These are phyloP conservation scores for Perizoma affinitatum DNA, from an alignment of 2,888 invertebrate genomes.

Conservation along the genomic window DNA sequence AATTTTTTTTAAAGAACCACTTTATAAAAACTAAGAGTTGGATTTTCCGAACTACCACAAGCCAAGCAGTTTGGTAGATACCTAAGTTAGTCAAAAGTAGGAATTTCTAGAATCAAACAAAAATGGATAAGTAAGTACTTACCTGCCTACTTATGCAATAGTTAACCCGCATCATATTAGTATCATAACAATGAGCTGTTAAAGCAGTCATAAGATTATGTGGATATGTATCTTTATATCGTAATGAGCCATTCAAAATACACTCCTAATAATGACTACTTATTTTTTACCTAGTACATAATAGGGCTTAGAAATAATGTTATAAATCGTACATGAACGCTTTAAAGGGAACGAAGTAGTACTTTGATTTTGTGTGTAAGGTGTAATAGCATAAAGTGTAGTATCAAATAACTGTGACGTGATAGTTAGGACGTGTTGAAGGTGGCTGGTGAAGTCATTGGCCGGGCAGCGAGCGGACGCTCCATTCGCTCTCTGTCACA, in stretches of 20 bases:
- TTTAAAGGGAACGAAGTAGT: slow-evolving; percentile 34
- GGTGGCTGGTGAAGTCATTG: slow-evolving; percentile 72
- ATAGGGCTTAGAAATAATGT: slow-evolving; percentile 61
- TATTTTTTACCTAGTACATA: slow-evolving; percentile 55
- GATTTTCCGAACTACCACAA: too few species aligned
- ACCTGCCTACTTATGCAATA: too few species aligned
- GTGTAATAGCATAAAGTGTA: slow-evolving; percentile 48
- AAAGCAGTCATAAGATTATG: slow-evolving; percentile 2
- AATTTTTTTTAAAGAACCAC: too few species aligned
- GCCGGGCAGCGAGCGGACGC: slow-evolving; percentile 68
- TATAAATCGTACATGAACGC: slow-evolving; percentile 43
- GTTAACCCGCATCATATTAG: background rate
- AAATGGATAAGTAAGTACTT: too few species aligned
- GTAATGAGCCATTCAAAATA: slow-evolving; percentile 40
- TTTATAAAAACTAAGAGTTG: too few species aligned
- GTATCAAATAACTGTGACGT: slow-evolving; percentile 41
- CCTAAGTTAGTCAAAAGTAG: too few species aligned
- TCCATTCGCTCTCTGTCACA: slow-evolving; percentile 69
- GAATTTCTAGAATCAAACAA: too few species aligned
- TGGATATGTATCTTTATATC: slow-evolving; percentile 10
- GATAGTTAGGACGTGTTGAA: slow-evolving; percentile 54
- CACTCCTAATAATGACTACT: slow-evolving; percentile 36
- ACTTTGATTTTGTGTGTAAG: slow-evolving; percentile 49
- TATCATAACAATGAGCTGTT: slow-evolving; percentile 9
- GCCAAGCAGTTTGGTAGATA: too few species aligned